These are phyloP conservation scores for Brachyrhaphis roseni DNA, from an alignment of 2,797 vertebrate species.

Conservation along the genomic window DNA sequence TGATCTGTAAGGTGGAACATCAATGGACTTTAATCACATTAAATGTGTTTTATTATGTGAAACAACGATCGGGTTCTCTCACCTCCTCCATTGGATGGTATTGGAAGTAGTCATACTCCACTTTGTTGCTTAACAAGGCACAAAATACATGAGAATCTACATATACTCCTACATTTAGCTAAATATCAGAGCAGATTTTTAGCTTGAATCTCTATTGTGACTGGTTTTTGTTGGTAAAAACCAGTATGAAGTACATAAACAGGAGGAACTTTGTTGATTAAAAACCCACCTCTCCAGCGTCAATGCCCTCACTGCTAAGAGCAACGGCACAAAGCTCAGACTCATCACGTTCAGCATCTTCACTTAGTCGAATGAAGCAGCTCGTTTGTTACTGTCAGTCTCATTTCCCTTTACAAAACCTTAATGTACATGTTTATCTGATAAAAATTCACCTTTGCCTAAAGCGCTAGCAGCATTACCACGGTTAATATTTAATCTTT, in stretches of 20 bases:
- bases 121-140: constrained; percentile 44
- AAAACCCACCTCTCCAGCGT: constrained; percentile 51
- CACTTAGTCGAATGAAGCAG: not conserved
- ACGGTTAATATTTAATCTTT: constrained; percentile 37
- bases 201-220: not conserved
- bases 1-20: not conserved
- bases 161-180: not conserved
- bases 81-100: constrained; percentile 74
- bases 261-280: not conserved
- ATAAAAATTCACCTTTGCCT: constrained; percentile 54
- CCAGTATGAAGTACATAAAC: not conserved
- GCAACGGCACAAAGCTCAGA: constrained; percentile 38
- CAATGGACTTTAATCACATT: not conserved
- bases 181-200: not conserved
- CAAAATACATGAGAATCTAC: constrained; percentile 7
- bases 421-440: constrained; percentile 25
- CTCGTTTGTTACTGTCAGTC: not conserved
- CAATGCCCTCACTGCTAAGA: constrained; percentile 35
- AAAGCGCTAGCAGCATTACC: not conserved
- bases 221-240: not conserved
- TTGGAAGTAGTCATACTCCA: constrained; percentile 65
- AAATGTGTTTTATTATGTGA: not conserved
- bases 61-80: constrained; percentile 11
- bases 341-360: constrained; percentile 24
- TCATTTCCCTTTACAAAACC: not conserved